Conservation (phyloP, 2,888 invertebrate genomes). For the Macrosoma leucophasiata region DNA sequence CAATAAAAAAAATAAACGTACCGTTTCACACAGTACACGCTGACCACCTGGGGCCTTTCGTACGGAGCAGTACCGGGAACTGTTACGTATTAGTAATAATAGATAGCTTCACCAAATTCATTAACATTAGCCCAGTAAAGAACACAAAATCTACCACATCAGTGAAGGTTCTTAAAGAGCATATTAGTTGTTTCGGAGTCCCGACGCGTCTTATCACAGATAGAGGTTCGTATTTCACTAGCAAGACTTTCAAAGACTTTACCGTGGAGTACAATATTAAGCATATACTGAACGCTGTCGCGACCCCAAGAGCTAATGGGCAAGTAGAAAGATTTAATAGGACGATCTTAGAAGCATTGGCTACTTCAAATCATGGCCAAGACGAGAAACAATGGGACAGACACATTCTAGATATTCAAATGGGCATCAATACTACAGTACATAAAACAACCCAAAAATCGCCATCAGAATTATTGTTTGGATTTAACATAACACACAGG, state of each 20-base stretch:
- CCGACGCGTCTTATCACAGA: slow-evolving; percentile 25
- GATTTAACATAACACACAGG: slow-evolving; percentile 10
- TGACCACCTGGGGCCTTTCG: slow-evolving; percentile 27
- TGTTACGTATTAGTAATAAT: slow-evolving; percentile 21
- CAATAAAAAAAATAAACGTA: slow-evolving; percentile 19
- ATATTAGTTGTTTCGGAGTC: slow-evolving; percentile 22
- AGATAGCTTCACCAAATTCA: slow-evolving; percentile 23
- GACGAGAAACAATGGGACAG: slow-evolving; percentile 13
- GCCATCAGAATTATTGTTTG: slow-evolving; percentile 19
- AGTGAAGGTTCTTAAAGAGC: slow-evolving; percentile 17
- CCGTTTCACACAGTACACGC: slow-evolving; percentile 29
- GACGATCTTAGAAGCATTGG: slow-evolving; percentile 19
- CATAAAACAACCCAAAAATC: slow-evolving; percentile 15
- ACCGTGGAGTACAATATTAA: slow-evolving; percentile 10
- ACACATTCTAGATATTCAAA: slow-evolving; percentile 14
- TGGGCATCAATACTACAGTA: slow-evolving; percentile 15
- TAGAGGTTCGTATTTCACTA: slow-evolving; percentile 20
- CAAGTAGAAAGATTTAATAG: slow-evolving; percentile 18
- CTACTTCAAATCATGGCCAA: slow-evolving; percentile 13
- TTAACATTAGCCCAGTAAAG: slow-evolving; percentile 17
- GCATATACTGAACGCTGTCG: slow-evolving; percentile 23
- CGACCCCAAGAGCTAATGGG: slow-evolving; percentile 20
- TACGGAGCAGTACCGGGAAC: slow-evolving; percentile 20
- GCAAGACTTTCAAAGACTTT: slow-evolving; percentile 13
- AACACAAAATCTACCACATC: slow-evolving; percentile 20